Evolutionary conservation across 2,888 invertebrate genomes (phyloP).

Genomic region (Drosophila atroscutellata): DNA sequence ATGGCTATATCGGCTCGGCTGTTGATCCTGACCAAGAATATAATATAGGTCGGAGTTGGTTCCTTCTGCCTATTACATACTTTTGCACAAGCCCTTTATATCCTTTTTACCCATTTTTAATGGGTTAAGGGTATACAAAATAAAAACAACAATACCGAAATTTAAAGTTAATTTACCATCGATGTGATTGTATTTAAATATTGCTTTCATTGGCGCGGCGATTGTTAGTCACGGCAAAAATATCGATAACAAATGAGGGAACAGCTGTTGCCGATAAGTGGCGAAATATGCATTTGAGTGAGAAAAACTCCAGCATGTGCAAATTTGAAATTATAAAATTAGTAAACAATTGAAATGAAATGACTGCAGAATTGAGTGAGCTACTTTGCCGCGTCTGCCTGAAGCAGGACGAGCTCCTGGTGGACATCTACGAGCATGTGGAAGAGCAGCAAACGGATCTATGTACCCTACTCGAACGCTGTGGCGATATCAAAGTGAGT

Average conservation of each 20-base stretch:
- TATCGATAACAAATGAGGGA: constrained; percentile 31
- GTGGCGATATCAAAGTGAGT: constrained; percentile 74
- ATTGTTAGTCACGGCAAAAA: neutral
- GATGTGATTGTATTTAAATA: neutral
- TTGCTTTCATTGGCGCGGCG: neutral
- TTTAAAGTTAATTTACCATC: neutral
- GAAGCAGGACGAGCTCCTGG: constrained; percentile 76
- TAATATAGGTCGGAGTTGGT: no score
- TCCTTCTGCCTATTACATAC: no score
- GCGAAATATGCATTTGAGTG: constrained; percentile 13
- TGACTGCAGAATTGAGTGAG: constrained; percentile 58
- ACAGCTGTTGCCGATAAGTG: constrained; percentile 17
- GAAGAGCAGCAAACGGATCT: constrained; percentile 79
- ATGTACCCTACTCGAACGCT: constrained; percentile 72
- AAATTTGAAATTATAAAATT: constrained; percentile 2
- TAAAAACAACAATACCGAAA: neutral
- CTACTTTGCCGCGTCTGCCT: constrained; percentile 82
- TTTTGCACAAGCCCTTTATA: no score
- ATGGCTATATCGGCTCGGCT: no score
- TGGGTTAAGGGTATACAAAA: neutral
- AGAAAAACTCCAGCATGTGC: neutral
- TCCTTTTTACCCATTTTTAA: no score
- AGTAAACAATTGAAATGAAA: constrained; percentile 17
- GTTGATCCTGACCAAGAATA: no score
- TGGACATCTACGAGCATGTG: constrained; percentile 81